Evolutionary conservation across 2,888 invertebrate genomes (phyloP).

Genomic region (Leucania comma): DNA sequence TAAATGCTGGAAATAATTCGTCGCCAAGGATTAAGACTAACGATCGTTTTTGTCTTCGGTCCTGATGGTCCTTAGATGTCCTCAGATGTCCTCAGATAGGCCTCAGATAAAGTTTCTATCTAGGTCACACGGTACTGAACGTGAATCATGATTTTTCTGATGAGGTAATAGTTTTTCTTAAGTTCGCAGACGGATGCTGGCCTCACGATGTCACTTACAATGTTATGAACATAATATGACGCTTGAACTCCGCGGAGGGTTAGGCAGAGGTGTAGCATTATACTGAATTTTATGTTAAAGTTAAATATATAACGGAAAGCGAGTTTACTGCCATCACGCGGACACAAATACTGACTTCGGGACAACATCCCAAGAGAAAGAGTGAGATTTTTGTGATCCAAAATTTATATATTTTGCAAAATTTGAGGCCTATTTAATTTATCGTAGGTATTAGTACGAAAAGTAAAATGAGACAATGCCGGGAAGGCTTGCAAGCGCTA

Average conservation of each 20-base stretch:
- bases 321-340: background rate
- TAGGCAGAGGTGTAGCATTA: background rate
- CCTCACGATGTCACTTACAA: conserved; percentile 5
- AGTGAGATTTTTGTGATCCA: background rate
- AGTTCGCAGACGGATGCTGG: conserved; percentile 18
- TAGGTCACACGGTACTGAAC: conserved; percentile 18
- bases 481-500: background rate
- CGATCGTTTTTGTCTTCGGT: conserved; percentile 61
- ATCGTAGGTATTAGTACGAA: too few species aligned
- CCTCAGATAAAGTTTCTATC: conserved; percentile 37
- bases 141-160: conserved; percentile 44
- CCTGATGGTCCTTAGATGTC: conserved; percentile 14
- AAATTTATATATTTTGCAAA: too few species aligned
- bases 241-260: background rate
- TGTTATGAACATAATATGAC: background rate
- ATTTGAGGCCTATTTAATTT: too few species aligned
- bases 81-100: conserved; percentile 28
- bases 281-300: background rate
- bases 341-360: background rate
- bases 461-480: too few species aligned
- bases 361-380: background rate
- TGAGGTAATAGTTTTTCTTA: conserved; percentile 30
- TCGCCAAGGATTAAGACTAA: conserved; percentile 42
- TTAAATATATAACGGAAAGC: too few species aligned
- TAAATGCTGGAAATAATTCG: conserved; percentile 27